Conservation (phyloP, 2,797 vertebrate species). For the Salarias fasciatus region DNA sequence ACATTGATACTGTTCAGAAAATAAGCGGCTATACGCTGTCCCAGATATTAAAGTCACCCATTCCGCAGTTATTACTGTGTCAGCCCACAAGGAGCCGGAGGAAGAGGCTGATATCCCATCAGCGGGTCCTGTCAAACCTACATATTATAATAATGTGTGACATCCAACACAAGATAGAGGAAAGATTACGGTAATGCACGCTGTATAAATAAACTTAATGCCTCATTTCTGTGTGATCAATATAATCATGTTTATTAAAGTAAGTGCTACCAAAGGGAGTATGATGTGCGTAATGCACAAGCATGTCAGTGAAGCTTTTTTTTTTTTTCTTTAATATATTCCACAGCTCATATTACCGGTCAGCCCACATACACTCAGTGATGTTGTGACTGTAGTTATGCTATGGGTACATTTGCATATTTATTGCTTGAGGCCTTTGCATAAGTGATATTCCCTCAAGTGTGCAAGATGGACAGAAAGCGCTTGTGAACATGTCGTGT, state of each 20-base stretch:
- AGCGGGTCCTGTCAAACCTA: constrained; percentile 33
- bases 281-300: constrained; percentile 24
- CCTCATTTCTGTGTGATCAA: constrained; percentile 50
- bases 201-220: constrained; percentile 55
- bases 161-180: constrained; percentile 40
- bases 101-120: no score
- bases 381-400: constrained; percentile 40
- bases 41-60: constrained; percentile 35
- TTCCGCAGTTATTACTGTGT: no score
- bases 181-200: constrained; percentile 53
- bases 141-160: constrained; percentile 39
- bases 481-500: background rate
- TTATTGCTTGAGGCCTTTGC: constrained; percentile 55
- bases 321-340: no score
- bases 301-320: constrained; percentile 42
- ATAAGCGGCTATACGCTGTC: constrained; percentile 16
- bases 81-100: no score
- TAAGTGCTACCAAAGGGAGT: constrained; percentile 20
- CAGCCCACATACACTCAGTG: constrained; percentile 9
- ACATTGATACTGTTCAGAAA: constrained; percentile 10
- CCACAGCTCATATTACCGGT: constrained; percentile 29
- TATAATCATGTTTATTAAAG: constrained; percentile 61
- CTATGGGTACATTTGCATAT: constrained; percentile 60
- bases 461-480: constrained; percentile 44
- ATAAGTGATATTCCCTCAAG: constrained; percentile 49